A percentile compares a stretch with the other conserved stretches of the same genome.
phyloP scores from a whole-genome alignment of 1,140 invertebrate species.

The Aphaenogaster floridana region DNA sequence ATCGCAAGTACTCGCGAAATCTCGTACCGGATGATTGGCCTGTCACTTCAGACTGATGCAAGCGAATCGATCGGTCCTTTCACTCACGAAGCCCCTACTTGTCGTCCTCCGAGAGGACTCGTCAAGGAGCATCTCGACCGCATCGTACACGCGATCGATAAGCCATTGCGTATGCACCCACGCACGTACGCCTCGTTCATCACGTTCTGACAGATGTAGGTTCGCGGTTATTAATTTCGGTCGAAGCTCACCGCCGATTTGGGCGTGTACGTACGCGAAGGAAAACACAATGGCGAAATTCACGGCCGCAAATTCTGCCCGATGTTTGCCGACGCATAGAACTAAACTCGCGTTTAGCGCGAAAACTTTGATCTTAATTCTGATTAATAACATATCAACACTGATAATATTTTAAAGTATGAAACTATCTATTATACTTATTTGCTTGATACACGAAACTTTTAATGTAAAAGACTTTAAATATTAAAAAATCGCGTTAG shows the following conservation, averaged over 20 bases:
- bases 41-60: constrained; percentile 54
- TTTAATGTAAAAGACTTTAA: not conserved
- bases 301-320: not conserved
- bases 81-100: not conserved
- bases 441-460: not conserved
- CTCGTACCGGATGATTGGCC: not conserved
- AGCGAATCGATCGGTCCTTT: constrained; percentile 27
- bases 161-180: constrained; percentile 43
- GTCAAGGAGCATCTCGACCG: constrained; percentile 57
- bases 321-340: too few relatives aligned
- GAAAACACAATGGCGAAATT: not conserved
- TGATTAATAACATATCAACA: not conserved
- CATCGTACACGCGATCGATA: constrained; percentile 39
- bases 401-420: not conserved
- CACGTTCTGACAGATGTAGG: constrained; percentile 53
- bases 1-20: constrained; percentile 18
- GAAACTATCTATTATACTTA: not conserved
- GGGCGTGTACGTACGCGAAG: not conserved
- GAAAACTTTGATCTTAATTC: not conserved
- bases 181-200: constrained; percentile 44
- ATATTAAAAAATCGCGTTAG: not conserved
- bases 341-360: not conserved
- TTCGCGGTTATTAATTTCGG: constrained; percentile 53
- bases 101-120: constrained; percentile 37
- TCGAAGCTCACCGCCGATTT: constrained; percentile 30